A percentile compares a stretch with the other conserved stretches of the same genome.
phyloP scores from a whole-genome alignment of 1,140 invertebrate genomes.

The Macrocentrus cingulum region DNA sequence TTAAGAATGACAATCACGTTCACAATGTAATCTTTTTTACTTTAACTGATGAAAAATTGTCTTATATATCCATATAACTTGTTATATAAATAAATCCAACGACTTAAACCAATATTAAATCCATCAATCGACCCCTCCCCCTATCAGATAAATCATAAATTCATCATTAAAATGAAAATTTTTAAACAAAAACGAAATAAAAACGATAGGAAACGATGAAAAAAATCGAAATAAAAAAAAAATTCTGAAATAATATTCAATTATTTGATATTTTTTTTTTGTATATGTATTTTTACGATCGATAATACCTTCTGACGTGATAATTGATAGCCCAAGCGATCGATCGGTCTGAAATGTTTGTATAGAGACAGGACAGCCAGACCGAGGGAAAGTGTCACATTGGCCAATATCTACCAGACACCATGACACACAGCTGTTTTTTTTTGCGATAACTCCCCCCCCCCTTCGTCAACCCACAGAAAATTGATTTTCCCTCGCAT shows the following conservation, averaged over 20 bases:
- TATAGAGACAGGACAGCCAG: not conserved
- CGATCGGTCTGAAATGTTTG: slow-evolving; percentile 17
- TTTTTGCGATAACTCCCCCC: too few species aligned
- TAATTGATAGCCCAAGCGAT: slow-evolving; percentile 14
- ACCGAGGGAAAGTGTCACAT: not conserved
- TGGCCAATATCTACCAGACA: not conserved
- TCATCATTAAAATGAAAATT: slow-evolving; percentile 1
- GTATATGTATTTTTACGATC: not conserved
- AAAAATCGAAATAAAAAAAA: slow-evolving; percentile 1
- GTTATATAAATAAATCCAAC: too few species aligned
- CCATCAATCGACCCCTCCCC: too few species aligned
- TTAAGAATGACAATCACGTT: too few species aligned
- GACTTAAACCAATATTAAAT: too few species aligned
- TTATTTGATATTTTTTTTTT: not conserved
- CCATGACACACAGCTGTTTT: not conserved
- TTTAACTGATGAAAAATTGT: too few species aligned
- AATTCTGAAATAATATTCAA: not conserved
- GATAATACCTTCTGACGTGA: slow-evolving; percentile 7
- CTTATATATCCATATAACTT: too few species aligned
- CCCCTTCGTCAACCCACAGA: too few species aligned
- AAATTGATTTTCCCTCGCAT: too few species aligned
- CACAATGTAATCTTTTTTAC: too few species aligned
- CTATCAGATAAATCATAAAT: slow-evolving; percentile 5
- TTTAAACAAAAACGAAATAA: not conserved
- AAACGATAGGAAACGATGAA: slow-evolving; percentile 13